Percentiles rank a stretch among this genome's conserved stretches.
These are phyloP conservation scores for Meloidogyne exigua DNA, from an alignment of 1,140 invertebrate genomes.

Conservation along the genomic window DNA sequence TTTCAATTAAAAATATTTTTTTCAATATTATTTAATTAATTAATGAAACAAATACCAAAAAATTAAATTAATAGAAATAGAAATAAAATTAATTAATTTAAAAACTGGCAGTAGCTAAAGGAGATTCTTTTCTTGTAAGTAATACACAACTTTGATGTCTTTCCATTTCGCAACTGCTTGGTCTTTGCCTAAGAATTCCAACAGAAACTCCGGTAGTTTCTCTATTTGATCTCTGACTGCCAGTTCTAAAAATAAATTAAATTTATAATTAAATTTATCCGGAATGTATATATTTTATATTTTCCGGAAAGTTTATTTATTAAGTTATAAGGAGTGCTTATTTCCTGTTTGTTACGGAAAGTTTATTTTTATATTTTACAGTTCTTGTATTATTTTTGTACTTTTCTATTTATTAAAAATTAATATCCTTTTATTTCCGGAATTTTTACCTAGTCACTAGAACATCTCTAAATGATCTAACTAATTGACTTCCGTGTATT, in stretches of 20 bases:
- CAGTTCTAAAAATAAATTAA: background rate
- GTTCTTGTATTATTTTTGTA: too few relatives aligned
- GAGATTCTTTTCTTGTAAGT: background rate
- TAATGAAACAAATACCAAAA: background rate
- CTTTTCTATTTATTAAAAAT: too few relatives aligned
- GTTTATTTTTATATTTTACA: too few relatives aligned
- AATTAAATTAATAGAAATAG: background rate
- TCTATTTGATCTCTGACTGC: background rate
- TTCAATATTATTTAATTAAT: too few relatives aligned
- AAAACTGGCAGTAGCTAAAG: background rate
- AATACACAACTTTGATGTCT: background rate
- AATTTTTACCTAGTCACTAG: slow-evolving; percentile 1
- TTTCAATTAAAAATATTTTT: too few relatives aligned
- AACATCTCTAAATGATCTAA: slow-evolving; percentile 37
- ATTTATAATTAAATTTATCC: background rate
- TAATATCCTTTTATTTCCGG: too few relatives aligned
- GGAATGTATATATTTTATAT: too few relatives aligned
- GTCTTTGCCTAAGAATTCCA: background rate
- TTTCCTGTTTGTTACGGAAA: too few relatives aligned
- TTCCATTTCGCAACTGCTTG: background rate
- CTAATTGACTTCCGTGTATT: slow-evolving; percentile 38
- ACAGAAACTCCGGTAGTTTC: background rate
- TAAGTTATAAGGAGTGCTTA: too few relatives aligned
- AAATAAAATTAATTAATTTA: background rate
- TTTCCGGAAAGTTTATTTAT: background rate